These are phyloP conservation scores for Capitulum mitella DNA, from an alignment of 2,888 invertebrate genomes.

Conservation along the genomic window DNA sequence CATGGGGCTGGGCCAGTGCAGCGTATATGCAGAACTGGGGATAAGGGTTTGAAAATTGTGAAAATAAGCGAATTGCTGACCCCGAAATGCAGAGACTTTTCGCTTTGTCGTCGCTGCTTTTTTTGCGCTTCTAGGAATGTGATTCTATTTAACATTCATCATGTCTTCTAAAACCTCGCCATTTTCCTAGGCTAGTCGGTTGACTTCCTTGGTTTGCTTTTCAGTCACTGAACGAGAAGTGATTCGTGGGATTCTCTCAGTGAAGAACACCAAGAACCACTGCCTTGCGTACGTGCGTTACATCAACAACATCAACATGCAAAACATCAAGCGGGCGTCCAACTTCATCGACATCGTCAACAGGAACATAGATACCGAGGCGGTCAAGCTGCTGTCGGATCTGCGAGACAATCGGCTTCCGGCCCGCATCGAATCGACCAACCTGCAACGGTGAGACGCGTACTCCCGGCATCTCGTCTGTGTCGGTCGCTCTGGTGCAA, in stretches of 20 bases:
- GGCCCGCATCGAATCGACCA: conserved; percentile 77
- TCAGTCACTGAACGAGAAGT: conserved; percentile 96
- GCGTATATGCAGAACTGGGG: too few species aligned
- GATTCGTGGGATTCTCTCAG: conserved; percentile 86
- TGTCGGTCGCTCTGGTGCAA: too few species aligned
- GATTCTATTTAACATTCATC: background rate
- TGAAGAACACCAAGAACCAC: conserved; percentile 90
- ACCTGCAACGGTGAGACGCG: conserved; percentile 67
- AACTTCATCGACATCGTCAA: conserved; percentile 92
- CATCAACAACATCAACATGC: conserved; percentile 94
- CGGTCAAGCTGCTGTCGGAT: conserved; percentile 77
- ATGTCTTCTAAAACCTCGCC: too few species aligned
- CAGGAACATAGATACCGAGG: conserved; percentile 85
- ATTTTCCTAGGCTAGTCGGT: too few species aligned
- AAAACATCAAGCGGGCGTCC: conserved; percentile 86
- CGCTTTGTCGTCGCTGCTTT: too few species aligned
- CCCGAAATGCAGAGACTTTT: too few species aligned
- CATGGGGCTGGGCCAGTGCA: too few species aligned
- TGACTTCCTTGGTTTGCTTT: conserved; percentile 22
- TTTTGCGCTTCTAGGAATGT: too few species aligned
- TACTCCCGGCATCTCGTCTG: too few species aligned
- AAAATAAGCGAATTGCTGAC: too few species aligned
- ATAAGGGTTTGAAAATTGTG: too few species aligned
- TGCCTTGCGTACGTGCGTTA: conserved; percentile 89
- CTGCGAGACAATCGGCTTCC: conserved; percentile 83